Percentiles rank a stretch among this genome's conserved stretches.
Evolutionary conservation across 2,797 vertebrate species (phyloP).

Genomic region (Pantherophis alleghaniensis): DNA sequence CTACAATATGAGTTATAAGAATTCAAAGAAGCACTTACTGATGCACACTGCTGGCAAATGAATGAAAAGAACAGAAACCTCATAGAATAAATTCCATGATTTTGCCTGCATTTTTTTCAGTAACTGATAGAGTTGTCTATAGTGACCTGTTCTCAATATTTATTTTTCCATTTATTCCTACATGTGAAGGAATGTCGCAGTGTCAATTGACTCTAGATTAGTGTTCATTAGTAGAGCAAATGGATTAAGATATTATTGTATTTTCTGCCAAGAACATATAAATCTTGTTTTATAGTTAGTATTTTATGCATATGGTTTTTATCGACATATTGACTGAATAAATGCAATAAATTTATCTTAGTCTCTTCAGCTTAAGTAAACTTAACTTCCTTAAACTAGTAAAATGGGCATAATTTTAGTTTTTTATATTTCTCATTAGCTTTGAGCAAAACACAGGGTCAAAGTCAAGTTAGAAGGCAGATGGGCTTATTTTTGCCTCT

Average conservation of each 20-base stretch:
- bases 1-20: background rate
- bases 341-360: background rate
- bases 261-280: background rate
- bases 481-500: background rate
- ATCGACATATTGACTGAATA: background rate
- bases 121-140: background rate
- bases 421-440: background rate
- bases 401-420: background rate
- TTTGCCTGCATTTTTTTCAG: background rate
- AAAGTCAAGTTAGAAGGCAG: slow-evolving; percentile 7
- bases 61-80: background rate
- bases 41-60: background rate
- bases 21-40: background rate
- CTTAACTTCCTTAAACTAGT: background rate
- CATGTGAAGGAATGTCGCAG: background rate
- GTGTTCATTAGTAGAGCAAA: background rate
- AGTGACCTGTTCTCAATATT: background rate
- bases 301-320: background rate
- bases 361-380: background rate
- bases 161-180: background rate
- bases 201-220: background rate
- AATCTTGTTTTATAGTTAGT: background rate
- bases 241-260: background rate
- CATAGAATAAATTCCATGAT: no score
- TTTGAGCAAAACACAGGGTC: background rate